phyloP scores from a whole-genome alignment of 2,113 vertebrate genomes.

The Melanocharis versteri region DNA sequence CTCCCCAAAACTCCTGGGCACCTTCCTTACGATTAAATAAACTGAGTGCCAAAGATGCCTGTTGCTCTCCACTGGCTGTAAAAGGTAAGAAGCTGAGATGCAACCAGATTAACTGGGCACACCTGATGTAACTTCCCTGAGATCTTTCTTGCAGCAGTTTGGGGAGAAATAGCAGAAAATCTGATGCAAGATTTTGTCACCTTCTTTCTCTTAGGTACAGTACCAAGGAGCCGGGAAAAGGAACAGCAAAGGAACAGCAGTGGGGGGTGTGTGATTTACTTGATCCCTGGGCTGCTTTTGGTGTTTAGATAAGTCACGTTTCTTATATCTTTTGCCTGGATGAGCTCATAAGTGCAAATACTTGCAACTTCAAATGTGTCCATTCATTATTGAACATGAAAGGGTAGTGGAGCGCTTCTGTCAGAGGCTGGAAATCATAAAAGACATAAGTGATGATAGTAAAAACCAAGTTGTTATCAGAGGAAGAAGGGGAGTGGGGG shows the following conservation, averaged over 20 bases:
- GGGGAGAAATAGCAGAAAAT: not conserved
- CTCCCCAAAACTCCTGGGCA: too few species aligned
- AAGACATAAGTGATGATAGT: conserved; percentile 19
- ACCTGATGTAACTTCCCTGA: not conserved
- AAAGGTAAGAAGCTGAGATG: not conserved
- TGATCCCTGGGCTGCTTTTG: not conserved
- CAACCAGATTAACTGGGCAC: not conserved
- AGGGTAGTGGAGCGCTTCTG: conserved; percentile 7
- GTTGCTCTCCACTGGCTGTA: not conserved
- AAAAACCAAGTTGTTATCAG: conserved; percentile 30
- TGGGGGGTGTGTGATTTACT: not conserved
- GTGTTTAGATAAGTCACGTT: not conserved
- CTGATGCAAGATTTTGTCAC: not conserved
- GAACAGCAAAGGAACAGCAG: not conserved
- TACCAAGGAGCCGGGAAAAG: not conserved
- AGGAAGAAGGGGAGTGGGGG: not conserved
- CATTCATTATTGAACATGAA: conserved; percentile 56
- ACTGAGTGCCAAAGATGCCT: not conserved
- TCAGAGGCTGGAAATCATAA: conserved; percentile 20
- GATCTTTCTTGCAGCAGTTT: not conserved
- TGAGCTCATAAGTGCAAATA: conserved; percentile 54
- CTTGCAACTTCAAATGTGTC: conserved; percentile 29
- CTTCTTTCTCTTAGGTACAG: not conserved
- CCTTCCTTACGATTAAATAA: not conserved
- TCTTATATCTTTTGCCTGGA: conserved; percentile 1